Evolutionary conservation across 2,797 vertebrate genomes (phyloP).

Genomic region (Gadopsis marmoratus): DNA sequence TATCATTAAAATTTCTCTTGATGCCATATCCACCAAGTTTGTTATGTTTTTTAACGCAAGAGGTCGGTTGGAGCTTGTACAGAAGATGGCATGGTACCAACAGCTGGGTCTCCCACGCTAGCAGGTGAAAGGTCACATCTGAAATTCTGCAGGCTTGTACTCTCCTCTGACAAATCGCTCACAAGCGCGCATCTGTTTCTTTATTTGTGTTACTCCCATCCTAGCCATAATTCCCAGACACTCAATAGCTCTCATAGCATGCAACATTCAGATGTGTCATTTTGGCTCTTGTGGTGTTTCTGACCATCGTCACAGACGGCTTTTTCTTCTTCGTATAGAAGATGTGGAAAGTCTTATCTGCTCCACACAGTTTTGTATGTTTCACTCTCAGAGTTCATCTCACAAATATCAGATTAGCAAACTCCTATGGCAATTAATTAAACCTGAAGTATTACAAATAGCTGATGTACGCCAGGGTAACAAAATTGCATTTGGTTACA

Average conservation of each 20-base stretch:
- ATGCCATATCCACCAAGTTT: slow-evolving; percentile 77
- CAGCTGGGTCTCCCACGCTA: slow-evolving; percentile 64
- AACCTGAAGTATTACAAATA: slow-evolving; percentile 15
- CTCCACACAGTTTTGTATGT: not conserved
- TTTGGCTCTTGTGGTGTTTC: slow-evolving; percentile 4
- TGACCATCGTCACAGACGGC: slow-evolving; percentile 11
- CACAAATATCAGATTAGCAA: slow-evolving; percentile 23
- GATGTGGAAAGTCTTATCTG: not conserved
- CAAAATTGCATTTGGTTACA: slow-evolving; percentile 9
- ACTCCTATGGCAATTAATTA: slow-evolving; percentile 22
- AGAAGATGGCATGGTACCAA: slow-evolving; percentile 59
- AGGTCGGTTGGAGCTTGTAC: slow-evolving; percentile 58
- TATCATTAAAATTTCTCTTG: slow-evolving; percentile 65
- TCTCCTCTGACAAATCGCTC: slow-evolving; percentile 40
- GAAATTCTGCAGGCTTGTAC: slow-evolving; percentile 39
- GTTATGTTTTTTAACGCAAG: slow-evolving; percentile 24
- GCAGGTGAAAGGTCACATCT: slow-evolving; percentile 61
- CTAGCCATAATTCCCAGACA: not conserved
- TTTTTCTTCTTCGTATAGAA: not conserved
- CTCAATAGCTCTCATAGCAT: not conserved
- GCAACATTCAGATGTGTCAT: slow-evolving; percentile 10
- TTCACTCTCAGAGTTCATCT: slow-evolving; percentile 9
- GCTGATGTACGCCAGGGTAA: not conserved
- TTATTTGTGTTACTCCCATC: not conserved
- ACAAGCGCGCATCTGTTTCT: slow-evolving; percentile 31